These are phyloP conservation scores for Pachycephus smyrnensis DNA, from an alignment of 2,888 invertebrate species.

Conservation along the genomic window DNA sequence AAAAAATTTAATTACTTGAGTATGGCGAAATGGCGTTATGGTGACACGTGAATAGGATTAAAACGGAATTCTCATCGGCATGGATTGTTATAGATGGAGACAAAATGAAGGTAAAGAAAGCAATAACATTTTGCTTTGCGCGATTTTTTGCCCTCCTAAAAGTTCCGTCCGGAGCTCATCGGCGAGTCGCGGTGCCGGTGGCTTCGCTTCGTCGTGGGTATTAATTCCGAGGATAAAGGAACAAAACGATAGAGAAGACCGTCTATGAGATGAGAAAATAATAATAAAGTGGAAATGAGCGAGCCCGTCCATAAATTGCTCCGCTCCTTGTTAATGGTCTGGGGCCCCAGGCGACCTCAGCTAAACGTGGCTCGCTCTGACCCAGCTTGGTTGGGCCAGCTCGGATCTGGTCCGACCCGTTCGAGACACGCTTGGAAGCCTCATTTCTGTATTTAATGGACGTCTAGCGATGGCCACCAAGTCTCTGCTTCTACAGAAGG, in stretches of 20 bases:
- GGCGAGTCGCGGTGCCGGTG: conserved; percentile 49
- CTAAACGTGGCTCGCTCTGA: conserved; percentile 62
- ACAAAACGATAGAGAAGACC: conserved; percentile 58
- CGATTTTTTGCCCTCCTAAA: conserved; percentile 50
- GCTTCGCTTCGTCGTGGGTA: conserved; percentile 50
- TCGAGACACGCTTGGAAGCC: conserved; percentile 56
- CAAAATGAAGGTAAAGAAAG: conserved; percentile 10
- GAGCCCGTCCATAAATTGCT: conserved; percentile 66
- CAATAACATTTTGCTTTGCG: conserved; percentile 53
- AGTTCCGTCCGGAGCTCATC: conserved; percentile 48
- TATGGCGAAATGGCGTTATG: too few relatives aligned
- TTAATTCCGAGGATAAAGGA: conserved; percentile 47
- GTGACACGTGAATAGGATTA: neutral
- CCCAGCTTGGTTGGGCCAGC: conserved; percentile 46
- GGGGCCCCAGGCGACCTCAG: conserved; percentile 62
- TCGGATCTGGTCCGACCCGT: conserved; percentile 54
- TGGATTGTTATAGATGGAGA: too few relatives aligned
- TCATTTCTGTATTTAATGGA: conserved; percentile 64
- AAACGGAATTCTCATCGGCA: neutral
- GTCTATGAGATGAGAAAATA: conserved; percentile 66
- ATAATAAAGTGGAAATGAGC: conserved; percentile 67
- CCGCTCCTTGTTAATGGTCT: conserved; percentile 66
- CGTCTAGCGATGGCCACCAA: conserved; percentile 61
- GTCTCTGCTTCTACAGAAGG: conserved; percentile 42
- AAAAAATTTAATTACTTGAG: too few relatives aligned